phyloP scores from a whole-genome alignment of 2,113 vertebrate species.

The Uropsilus gracilis region DNA sequence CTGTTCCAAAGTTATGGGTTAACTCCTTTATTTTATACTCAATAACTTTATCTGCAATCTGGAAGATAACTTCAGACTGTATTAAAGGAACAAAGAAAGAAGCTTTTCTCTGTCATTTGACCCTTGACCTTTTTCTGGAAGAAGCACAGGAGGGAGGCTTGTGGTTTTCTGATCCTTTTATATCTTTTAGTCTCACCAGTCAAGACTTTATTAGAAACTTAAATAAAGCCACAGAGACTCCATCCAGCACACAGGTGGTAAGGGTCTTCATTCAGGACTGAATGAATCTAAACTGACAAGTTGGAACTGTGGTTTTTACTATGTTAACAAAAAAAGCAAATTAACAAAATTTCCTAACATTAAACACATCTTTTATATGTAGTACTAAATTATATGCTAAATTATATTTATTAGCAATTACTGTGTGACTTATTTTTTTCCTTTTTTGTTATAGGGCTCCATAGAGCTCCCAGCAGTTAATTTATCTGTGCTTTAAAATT shows the following conservation, averaged over 20 bases:
- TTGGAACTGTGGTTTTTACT: not conserved
- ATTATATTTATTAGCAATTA: constrained; percentile 53
- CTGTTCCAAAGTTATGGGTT: not conserved
- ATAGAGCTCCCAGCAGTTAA: constrained; percentile 51
- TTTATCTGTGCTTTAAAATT: constrained; percentile 45
- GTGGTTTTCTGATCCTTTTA: constrained; percentile 42
- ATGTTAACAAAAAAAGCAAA: constrained; percentile 33
- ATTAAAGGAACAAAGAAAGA: constrained; percentile 31
- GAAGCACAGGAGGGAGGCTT: constrained; percentile 13
- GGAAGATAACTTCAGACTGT: constrained; percentile 45
- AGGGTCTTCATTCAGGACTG: constrained; percentile 36
- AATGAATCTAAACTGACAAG: not conserved
- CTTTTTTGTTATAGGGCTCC: not conserved
- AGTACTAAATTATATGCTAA: constrained; percentile 48
- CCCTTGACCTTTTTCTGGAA: constrained; percentile 30
- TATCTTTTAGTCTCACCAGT: constrained; percentile 47
- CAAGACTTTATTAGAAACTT: constrained; percentile 58
- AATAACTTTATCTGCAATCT: constrained; percentile 46
- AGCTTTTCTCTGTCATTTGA: constrained; percentile 11
- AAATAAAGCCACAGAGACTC: constrained; percentile 22
- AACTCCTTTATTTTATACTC: constrained; percentile 40
- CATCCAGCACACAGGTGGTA: not conserved
- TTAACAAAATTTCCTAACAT: constrained; percentile 6
- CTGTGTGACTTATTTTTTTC: constrained; percentile 27
- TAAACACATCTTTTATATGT: constrained; percentile 37